These are phyloP conservation scores for Operophtera brumata DNA, from an alignment of 2,888 invertebrate species.

Conservation along the genomic window DNA sequence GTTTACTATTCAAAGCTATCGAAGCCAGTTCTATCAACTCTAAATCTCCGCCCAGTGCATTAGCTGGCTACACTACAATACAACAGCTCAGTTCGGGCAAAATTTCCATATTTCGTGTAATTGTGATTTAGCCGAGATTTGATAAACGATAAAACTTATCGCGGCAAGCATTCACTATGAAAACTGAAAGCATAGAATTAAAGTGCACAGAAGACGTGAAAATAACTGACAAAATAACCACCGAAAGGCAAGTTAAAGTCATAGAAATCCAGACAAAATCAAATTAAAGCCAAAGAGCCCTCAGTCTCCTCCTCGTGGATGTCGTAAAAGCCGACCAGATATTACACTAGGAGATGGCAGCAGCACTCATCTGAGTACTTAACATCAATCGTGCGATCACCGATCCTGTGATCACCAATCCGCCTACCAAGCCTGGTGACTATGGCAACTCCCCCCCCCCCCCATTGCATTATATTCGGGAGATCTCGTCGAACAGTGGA, in stretches of 20 bases:
- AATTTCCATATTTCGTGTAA: constrained; percentile 71
- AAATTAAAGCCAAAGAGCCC: background rate
- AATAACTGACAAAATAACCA: background rate
- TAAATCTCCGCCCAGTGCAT: constrained; percentile 46
- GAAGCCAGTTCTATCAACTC: constrained; percentile 34
- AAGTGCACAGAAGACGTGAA: background rate
- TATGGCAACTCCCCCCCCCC: too few relatives aligned
- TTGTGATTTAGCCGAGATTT: constrained; percentile 73
- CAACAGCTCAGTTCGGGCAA: constrained; percentile 66
- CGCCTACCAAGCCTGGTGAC: too few relatives aligned
- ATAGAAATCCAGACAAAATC: background rate
- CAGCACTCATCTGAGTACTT: too few relatives aligned
- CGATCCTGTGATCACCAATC: too few relatives aligned
- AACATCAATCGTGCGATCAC: too few relatives aligned
- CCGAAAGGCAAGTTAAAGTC: background rate
- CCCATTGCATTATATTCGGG: too few relatives aligned
- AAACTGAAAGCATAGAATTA: constrained; percentile 17
- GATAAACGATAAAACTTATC: constrained; percentile 74
- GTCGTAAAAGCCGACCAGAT: too few relatives aligned
- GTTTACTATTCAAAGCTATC: too few relatives aligned
- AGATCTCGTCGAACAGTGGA: too few relatives aligned
- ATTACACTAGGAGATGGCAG: too few relatives aligned
- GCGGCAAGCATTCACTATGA: constrained; percentile 28
- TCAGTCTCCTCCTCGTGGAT: too few relatives aligned
- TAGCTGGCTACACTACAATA: constrained; percentile 51